Evolutionary conservation across 2,797 vertebrate genomes (phyloP).

Genomic region (Tadarida brasiliensis): DNA sequence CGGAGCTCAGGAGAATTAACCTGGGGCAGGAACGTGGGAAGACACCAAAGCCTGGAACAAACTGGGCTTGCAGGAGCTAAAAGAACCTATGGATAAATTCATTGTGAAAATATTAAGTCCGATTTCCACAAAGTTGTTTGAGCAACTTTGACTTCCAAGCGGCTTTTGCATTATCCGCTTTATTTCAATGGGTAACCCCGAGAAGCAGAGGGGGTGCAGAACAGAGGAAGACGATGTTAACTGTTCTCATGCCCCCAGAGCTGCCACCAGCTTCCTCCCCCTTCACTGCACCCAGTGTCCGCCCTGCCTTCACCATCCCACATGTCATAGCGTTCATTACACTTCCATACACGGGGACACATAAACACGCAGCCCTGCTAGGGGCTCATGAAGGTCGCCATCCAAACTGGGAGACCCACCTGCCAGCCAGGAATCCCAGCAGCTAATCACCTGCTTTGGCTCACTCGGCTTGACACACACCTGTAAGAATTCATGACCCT

Average conservation of each 20-base stretch:
- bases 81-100: not conserved
- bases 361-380: constrained; percentile 70
- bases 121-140: not conserved
- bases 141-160: not conserved
- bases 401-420: constrained; percentile 73
- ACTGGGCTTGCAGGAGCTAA: not conserved
- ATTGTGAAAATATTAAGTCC: not conserved
- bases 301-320: constrained; percentile 55
- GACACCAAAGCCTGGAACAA: not conserved
- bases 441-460: constrained; percentile 80
- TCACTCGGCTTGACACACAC: constrained; percentile 71
- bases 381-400: constrained; percentile 69
- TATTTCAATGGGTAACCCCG: not conserved
- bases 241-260: constrained; percentile 23
- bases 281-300: constrained; percentile 23
- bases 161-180: not conserved
- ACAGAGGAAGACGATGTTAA: not conserved
- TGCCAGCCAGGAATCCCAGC: constrained; percentile 77
- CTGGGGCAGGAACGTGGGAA: not conserved
- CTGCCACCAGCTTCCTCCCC: constrained; percentile 38
- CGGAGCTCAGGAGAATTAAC: not conserved
- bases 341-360: constrained; percentile 69
- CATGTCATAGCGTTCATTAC: not conserved
- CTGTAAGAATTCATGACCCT: constrained; percentile 66
- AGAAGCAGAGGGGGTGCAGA: not conserved